Evolutionary conservation across 2,888 invertebrate species (phyloP), one percentile per base, ranked within the genome.

Genomic region (Nemurella pictetii): DNA sequence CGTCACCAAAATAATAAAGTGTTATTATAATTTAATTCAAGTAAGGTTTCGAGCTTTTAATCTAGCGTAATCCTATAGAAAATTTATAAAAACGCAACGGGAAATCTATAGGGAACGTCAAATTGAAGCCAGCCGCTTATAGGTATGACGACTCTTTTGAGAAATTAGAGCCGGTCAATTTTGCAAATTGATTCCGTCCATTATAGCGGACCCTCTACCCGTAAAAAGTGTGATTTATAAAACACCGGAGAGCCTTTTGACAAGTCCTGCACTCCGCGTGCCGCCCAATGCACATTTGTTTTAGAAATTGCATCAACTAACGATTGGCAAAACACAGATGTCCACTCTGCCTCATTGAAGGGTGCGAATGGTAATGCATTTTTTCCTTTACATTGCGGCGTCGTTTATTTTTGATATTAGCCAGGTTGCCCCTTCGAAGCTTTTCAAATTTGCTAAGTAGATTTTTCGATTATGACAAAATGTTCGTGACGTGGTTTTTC

Each of bases 391-490:
- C 9, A 12, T 20, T 30, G 28, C 30, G 30, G n/a, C 9, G 26
- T 78, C 28, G 9, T 78, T 78, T 75, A 27, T 26, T 75, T 75
- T 75, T 78, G 78, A 78, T 30, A 78, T 27, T 78, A n/a, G 28
- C 78, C 78, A 78, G 78, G 30, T 28, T 78, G 26, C 78, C 55
- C 29, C 28, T 29, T 77, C 77, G 27, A 3, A 27, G 26, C 28
- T 77, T 55, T 78, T 78, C 78, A 78, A 78, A 78, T 78, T 78
- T 15, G 30, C 78, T 78, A 30, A 78, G 78, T 78, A 30, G 29
- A 29, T 78, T 78, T 78, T 30, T 30, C 78, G 28, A 78, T 78
- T 78, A 78, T 78, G 28, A 78, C 28, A 78, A 78, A 78, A 78
- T 29, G 78, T 26, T 36, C 55, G 75, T 25, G 3, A 25, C 9